phyloP scores from a whole-genome alignment of 2,113 vertebrate genomes.

The Litocranius walleri region DNA sequence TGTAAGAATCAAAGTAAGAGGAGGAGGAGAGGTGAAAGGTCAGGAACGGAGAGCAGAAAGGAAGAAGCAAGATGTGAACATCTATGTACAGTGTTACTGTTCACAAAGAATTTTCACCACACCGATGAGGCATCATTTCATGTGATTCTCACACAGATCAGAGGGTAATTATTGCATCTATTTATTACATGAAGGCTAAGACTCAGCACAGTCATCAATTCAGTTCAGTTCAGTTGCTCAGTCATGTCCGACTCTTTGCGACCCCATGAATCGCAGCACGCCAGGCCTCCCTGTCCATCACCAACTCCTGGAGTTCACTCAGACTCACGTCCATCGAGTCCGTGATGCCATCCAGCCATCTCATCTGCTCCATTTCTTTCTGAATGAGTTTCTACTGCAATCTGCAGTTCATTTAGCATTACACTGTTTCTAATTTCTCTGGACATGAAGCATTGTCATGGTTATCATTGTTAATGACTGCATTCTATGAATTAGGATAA shows the following conservation, averaged over 20 bases:
- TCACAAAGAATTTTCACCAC: background rate
- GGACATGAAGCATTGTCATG: background rate
- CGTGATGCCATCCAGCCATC: no score
- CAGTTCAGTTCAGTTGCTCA: no score
- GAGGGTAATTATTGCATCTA: background rate
- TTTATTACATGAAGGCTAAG: background rate
- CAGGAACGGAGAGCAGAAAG: background rate
- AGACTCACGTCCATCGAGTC: no score
- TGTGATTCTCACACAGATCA: background rate
- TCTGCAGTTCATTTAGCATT: background rate
- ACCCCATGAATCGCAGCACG: no score
- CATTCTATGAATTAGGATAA: background rate
- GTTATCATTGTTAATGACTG: background rate
- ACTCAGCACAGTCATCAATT: background rate
- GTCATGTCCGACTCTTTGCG: accelerated
- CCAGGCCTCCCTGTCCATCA: no score
- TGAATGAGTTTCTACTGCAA: background rate
- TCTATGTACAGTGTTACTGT: background rate
- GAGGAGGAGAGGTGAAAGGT: background rate
- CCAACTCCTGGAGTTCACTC: no score
- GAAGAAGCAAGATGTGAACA: background rate
- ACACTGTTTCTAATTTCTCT: background rate
- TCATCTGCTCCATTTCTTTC: background rate
- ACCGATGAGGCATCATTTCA: background rate
- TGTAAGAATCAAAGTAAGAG: background rate